Evolutionary conservation across 2,113 vertebrate genomes (phyloP), one percentile per base, ranked within the genome.

Genomic region (Brienomyrus brachyistius): DNA sequence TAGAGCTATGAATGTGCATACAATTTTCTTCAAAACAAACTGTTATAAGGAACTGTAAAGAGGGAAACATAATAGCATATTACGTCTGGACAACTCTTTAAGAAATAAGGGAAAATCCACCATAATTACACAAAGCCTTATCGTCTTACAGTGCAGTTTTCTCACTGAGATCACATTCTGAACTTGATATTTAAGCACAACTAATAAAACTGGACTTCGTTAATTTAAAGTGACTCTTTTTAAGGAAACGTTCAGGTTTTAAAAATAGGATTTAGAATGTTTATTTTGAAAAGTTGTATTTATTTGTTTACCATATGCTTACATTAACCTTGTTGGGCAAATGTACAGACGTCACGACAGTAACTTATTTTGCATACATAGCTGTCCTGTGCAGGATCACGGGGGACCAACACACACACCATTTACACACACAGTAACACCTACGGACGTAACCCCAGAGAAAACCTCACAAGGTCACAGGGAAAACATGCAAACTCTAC

Each of bases 71-170:
- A 91, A 88, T 91, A 88, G 66, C 88, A 70, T 52, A 80, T 89
- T 70, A 70, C 27, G 50, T 92, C 52, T 89, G 47, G 90, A 90
- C 56, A 15, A 82, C 88, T 88, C 91, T 91, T 92, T 80, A 92
- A 88, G 70, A 84, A 91, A 40, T 50, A 77, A 89, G 45, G 84
- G 91, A 52, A 92, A 92, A 92, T 93, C 90, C 90, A 77, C 52
- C 52, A 48, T 92, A 93, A 94, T 94, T 92, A 92, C 90, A 90
- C 90, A 74, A 87, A 94, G 91, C 88, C 90, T 56, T 91, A 87
- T 91, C 91, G 89, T 82, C 83, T 89, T 56, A 47, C 17, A 48
- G 54, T 66, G 52, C 11, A 82, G 17, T 92, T 56, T 91, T 84
- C 90, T 88, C 86, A 66, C 54, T 86, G 90, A 91, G 48, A 89